phyloP scores from a whole-genome alignment of 2,888 invertebrate genomes.

The Aleiodes alternator region DNA sequence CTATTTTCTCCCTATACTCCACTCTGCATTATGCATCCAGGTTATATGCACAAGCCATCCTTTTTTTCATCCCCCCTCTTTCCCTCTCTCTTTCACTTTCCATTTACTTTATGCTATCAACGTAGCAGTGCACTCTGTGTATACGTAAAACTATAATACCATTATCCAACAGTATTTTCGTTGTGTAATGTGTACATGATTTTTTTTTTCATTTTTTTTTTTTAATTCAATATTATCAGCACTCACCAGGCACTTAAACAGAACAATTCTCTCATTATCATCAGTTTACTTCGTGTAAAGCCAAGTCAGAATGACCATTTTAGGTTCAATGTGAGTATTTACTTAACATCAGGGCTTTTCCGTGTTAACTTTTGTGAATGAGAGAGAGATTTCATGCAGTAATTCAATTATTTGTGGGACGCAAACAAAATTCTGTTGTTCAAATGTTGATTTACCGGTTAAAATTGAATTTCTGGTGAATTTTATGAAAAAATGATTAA shows the following conservation, averaged over 20 bases:
- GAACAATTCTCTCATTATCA: neutral
- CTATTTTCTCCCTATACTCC: conserved; percentile 25
- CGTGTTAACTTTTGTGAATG: too few species aligned
- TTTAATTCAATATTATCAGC: neutral
- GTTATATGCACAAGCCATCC: conserved; percentile 3
- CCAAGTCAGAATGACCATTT: too few species aligned
- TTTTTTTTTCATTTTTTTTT: too few species aligned
- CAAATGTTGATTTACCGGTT: too few species aligned
- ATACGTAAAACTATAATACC: conserved; percentile 16
- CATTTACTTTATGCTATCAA: conserved; percentile 26
- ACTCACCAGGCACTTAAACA: conserved; percentile 13
- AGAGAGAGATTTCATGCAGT: too few species aligned
- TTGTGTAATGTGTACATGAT: neutral
- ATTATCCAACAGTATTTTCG: conserved; percentile 16
- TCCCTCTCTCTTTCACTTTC: neutral
- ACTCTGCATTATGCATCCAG: conserved; percentile 1
- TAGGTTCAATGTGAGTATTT: too few species aligned
- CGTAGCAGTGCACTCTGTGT: neutral
- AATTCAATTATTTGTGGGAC: too few species aligned
- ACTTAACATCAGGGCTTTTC: too few species aligned
- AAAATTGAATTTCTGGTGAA: too few species aligned
- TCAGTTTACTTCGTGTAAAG: neutral
- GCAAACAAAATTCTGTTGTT: too few species aligned
- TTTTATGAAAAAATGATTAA: too few species aligned
- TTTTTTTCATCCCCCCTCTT: neutral